Base-by-base conservation (phyloP, 1,140 invertebrate genomes). In the Trichonephila clavipes region DNA sequence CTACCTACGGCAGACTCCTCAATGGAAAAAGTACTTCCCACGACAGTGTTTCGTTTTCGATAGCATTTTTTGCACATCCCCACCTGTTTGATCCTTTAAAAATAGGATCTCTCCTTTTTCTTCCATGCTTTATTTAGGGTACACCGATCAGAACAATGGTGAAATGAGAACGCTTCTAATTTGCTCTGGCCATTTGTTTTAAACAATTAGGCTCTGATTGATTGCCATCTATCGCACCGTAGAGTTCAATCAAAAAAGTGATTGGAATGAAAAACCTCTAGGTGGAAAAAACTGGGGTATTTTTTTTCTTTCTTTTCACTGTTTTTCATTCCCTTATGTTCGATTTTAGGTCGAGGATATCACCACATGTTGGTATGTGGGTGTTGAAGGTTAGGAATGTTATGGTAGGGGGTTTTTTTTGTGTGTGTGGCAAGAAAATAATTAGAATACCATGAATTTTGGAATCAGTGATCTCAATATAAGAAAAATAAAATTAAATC, bases 161-260 rank as follows among this genome's bases (percentile, higher is more conserved):
- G 88, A 89, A 89, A 89, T 59, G 88, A 77, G 88, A 89, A 28
- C 88, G 88, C 66, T 66, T 89, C 88, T 77, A 44, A 77, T 72
- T 89, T 72, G 40, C 44, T 69, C 18, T 59, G 34, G 61, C 88
- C 58, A 59, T 89, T 89, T 89, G 88, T 89, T 77, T 77, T n/a
- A 89, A 89, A 89, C 88, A 89, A 89, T 89, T 77, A 89, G 66
- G 40, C 44, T 40, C 62, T 77, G 44, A 89, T 89, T 44, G 88
- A 89, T 89, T 59, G 88, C 88, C 40, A 89, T 89, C 88, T 66
- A 34, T 28, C 44, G 14, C 24, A n/a, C 34, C 24, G 64, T n/a
- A 19, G n/a, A 14, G 61, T 44, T 40, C 28, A 69, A 44, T 66
- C 28, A 24, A 72, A 58, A 77, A 89, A 89, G 61, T 64, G 61